phyloP scores from a whole-genome alignment of 2,888 invertebrate genomes.

The Lymantria dispar region DNA sequence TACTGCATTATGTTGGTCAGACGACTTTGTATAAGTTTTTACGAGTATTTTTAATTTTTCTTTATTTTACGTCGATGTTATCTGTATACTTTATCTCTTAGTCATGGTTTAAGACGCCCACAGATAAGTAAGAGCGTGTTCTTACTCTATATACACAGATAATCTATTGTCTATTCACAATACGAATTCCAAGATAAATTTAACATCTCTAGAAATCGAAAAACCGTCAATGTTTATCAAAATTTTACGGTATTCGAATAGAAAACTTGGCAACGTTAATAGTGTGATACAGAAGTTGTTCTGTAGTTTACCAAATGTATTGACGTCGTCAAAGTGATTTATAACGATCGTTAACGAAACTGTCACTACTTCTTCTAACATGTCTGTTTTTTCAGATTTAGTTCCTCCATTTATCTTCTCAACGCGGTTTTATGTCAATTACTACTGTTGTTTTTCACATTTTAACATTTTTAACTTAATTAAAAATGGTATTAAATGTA shows the following conservation, averaged over 20 bases:
- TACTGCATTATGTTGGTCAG: too few species aligned
- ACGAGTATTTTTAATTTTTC: too few species aligned
- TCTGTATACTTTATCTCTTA: too few species aligned
- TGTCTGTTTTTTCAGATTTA: conserved; percentile 19
- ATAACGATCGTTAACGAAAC: conserved; percentile 25
- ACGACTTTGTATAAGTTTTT: too few species aligned
- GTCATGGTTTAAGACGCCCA: too few species aligned
- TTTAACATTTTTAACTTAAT: neutral
- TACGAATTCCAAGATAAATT: too few species aligned
- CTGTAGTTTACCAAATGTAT: conserved; percentile 21
- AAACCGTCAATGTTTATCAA: conserved; percentile 12
- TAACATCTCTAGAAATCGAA: neutral
- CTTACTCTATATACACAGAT: too few species aligned
- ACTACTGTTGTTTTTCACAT: conserved; percentile 21
- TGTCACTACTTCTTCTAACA: conserved; percentile 28
- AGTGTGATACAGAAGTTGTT: conserved; percentile 14
- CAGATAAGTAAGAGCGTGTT: too few species aligned
- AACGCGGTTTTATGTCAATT: conserved; percentile 24
- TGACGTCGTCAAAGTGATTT: conserved; percentile 28
- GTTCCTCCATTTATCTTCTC: conserved; percentile 27
- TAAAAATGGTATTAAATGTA: too few species aligned
- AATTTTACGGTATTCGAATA: conserved; percentile 3
- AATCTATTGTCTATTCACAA: too few species aligned
- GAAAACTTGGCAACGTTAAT: conserved; percentile 24
- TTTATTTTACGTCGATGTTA: too few species aligned